phyloP scores from a whole-genome alignment of 2,797 vertebrate species.

The Microcaecilia unicolor region DNA sequence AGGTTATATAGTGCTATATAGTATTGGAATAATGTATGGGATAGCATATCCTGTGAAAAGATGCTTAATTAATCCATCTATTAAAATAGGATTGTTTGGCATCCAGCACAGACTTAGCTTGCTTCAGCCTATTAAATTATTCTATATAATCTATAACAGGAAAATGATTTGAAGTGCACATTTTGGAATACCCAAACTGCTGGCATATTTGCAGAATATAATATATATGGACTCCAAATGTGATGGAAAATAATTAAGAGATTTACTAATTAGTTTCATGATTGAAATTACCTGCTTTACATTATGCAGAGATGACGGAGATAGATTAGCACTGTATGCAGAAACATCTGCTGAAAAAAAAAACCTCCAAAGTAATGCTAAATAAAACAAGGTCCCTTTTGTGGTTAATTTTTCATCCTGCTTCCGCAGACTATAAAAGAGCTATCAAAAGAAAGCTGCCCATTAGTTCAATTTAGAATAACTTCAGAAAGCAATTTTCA shows the following conservation, averaged over 20 bases:
- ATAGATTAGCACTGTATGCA: slow-evolving; percentile 5
- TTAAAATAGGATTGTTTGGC: too few species aligned
- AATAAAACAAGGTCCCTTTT: slow-evolving; percentile 5
- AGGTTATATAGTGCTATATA: too few species aligned
- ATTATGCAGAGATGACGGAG: slow-evolving; percentile 6
- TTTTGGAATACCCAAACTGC: slow-evolving; percentile 7
- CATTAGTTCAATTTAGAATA: slow-evolving; percentile 21
- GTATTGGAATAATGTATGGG: too few species aligned
- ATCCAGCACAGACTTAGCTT: too few species aligned
- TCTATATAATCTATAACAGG: background rate
- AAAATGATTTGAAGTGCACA: background rate
- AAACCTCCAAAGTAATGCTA: background rate
- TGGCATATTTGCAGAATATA: background rate
- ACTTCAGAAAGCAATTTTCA: slow-evolving; percentile 15
- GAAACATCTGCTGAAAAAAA: slow-evolving; percentile 6
- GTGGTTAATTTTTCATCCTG: slow-evolving; percentile 2
- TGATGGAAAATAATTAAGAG: slow-evolving; percentile 14
- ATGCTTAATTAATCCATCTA: too few species aligned
- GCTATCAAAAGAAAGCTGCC: slow-evolving; percentile 6
- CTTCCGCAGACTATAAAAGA: slow-evolving; percentile 3
- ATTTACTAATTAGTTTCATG: slow-evolving; percentile 13
- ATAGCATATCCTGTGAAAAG: too few species aligned
- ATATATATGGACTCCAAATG: slow-evolving; percentile 5
- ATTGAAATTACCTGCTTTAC: slow-evolving; percentile 14
- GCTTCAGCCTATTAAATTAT: too few species aligned